These are phyloP conservation scores for Agapetus fuscipes DNA, from an alignment of 2,888 invertebrate species.

Conservation along the genomic window DNA sequence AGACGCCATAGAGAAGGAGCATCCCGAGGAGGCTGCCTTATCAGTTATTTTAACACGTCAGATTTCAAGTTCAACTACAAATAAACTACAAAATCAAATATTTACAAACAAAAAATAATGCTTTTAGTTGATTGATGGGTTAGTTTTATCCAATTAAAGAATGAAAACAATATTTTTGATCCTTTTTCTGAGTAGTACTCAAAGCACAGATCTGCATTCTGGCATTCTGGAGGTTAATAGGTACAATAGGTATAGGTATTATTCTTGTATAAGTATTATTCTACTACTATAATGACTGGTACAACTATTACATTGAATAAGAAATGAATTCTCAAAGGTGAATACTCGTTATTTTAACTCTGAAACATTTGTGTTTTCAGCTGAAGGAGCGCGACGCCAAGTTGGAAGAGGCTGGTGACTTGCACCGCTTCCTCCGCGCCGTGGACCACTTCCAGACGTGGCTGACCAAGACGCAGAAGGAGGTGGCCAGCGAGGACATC, in stretches of 20 bases:
- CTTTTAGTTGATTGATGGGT: too few species aligned
- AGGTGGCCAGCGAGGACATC: slow-evolving; percentile 94
- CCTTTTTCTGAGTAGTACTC: too few species aligned
- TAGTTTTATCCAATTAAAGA: too few species aligned
- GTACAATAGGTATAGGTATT: too few species aligned
- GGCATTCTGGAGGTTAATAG: too few species aligned
- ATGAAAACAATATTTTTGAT: too few species aligned
- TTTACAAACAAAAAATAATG: slow-evolving; percentile 2
- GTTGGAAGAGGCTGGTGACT: slow-evolving; percentile 96
- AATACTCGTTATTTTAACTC: too few species aligned
- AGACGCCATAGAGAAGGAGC: slow-evolving; percentile 80
- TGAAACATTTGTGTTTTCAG: slow-evolving; percentile 34
- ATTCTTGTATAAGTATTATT: too few species aligned
- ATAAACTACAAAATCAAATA: background rate
- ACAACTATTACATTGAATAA: too few species aligned
- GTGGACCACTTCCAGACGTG: slow-evolving; percentile 99
- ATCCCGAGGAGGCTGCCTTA: slow-evolving; percentile 93
- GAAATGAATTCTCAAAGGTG: too few species aligned
- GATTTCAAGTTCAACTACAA: background rate
- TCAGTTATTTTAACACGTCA: background rate
- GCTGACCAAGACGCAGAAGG: slow-evolving; percentile 98
- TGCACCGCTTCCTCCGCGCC: slow-evolving; percentile 95
- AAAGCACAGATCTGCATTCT: too few species aligned
- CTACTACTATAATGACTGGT: too few species aligned
- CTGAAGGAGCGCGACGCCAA: slow-evolving; percentile 97